Evolutionary conservation across 1,140 invertebrate genomes (phyloP).

Genomic region (Solenopsis invicta): DNA sequence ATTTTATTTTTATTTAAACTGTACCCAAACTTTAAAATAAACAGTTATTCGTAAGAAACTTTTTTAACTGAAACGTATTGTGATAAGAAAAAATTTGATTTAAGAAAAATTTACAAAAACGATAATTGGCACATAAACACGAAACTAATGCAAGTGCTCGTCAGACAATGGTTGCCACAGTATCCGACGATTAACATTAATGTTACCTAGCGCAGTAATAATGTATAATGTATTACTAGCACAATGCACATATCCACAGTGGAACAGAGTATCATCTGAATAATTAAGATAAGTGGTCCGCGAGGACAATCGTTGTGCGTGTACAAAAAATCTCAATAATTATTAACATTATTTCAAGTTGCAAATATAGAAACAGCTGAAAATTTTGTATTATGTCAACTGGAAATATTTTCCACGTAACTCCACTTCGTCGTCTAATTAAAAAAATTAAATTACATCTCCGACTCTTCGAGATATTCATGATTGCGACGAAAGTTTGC

Average conservation of each 20-base stretch:
- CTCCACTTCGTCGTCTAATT: conserved; percentile 1
- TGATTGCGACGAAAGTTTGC: conserved; percentile 4
- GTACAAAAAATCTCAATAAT: conserved; percentile 18
- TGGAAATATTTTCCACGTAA: conserved; percentile 28
- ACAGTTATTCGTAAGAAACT: not conserved
- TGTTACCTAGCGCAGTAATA: conserved; percentile 3
- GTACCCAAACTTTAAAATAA: not conserved
- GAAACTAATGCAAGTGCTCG: not conserved
- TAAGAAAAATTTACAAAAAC: not conserved
- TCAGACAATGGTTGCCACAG: not conserved
- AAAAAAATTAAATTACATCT: conserved; percentile 40
- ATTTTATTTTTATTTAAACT: not conserved
- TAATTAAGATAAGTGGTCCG: conserved; percentile 18
- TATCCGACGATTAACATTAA: conserved; percentile 18
- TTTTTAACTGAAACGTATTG: not conserved
- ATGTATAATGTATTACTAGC: not conserved
- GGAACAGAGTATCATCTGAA: conserved; percentile 12
- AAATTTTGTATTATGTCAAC: not conserved
- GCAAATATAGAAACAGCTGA: not conserved
- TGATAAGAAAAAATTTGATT: not conserved
- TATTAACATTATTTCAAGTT: not conserved
- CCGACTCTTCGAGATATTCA: conserved; percentile 21
- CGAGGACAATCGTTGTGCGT: not conserved
- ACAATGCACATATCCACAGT: not conserved
- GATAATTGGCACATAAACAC: not conserved